A percentile compares a stretch with the other conserved stretches of the same genome.
Evolutionary conservation across 2,797 vertebrate genomes (phyloP).

Genomic region (Pantherophis vulpinus): DNA sequence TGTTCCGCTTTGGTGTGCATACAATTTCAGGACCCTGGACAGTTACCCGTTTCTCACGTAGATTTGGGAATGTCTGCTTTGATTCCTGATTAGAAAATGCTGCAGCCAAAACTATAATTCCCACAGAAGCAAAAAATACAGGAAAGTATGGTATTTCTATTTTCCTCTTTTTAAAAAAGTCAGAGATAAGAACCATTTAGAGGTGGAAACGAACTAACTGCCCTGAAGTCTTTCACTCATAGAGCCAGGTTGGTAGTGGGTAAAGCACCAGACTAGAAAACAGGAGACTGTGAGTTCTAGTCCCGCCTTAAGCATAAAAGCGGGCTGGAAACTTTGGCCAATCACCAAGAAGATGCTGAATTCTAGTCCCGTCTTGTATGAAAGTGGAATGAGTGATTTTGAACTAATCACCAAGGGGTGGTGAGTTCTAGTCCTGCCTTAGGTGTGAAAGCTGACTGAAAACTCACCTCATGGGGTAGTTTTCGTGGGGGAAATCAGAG

Average conservation of each 20-base stretch:
- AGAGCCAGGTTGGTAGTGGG: not conserved
- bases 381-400: not conserved
- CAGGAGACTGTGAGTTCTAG: not conserved
- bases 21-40: not conserved
- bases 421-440: too few relatives aligned
- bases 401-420: too few relatives aligned
- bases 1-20: not conserved
- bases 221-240: not conserved
- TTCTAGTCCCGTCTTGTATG: not conserved
- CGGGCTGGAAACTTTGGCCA: too few relatives aligned
- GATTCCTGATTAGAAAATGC: not conserved
- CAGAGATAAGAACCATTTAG: not conserved
- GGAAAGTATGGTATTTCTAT: not conserved
- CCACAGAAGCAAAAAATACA: not conserved
- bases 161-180: not conserved
- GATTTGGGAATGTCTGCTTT: not conserved
- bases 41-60: not conserved
- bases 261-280: not conserved
- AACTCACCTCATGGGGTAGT: not conserved
- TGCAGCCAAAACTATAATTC: not conserved
- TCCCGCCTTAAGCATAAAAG: not conserved
- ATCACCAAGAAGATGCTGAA: not conserved
- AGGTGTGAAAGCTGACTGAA: too few relatives aligned
- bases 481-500: not conserved
- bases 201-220: not conserved